These are phyloP conservation scores for Acanthurus leucopareius DNA, from an alignment of 2,797 vertebrate species.

Conservation along the genomic window DNA sequence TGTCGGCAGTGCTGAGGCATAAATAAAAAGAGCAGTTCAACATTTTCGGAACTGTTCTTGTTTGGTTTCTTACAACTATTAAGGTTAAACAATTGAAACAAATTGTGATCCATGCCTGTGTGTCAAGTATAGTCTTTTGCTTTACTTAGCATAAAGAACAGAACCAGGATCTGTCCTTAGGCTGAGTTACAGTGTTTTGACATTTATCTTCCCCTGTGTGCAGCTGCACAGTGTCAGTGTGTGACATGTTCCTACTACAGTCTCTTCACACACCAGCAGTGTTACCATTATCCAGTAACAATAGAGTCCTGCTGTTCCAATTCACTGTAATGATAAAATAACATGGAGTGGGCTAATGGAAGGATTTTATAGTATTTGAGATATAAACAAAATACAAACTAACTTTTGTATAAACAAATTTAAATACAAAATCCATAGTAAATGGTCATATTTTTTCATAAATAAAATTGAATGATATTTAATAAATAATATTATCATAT, in stretches of 20 bases:
- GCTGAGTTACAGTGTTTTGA: background rate
- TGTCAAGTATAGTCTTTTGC: background rate
- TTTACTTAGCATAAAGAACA: background rate
- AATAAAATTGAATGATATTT: too few species aligned
- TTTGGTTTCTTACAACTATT: background rate
- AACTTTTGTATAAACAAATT: too few species aligned
- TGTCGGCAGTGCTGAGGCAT: background rate
- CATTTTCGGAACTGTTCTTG: background rate
- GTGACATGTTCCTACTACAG: background rate
- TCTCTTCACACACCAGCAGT: background rate
- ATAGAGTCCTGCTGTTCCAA: too few species aligned
- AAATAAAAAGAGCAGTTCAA: background rate
- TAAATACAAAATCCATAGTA: too few species aligned
- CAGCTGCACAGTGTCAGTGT: background rate
- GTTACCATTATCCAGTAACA: background rate
- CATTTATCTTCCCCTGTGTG: background rate
- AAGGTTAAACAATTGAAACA: background rate
- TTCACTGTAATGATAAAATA: too few species aligned
- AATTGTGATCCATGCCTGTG: background rate
- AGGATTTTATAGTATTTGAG: too few species aligned
- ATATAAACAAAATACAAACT: too few species aligned
- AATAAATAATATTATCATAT: too few species aligned
- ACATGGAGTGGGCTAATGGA: too few species aligned
- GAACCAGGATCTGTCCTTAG: background rate
- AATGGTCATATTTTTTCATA: too few species aligned